A percentile compares a stretch with the other conserved stretches of the same genome.
Conservation (phyloP, 53 echinoderm and acorn worm genomes). For the Holothuria leucospilota region DNA sequence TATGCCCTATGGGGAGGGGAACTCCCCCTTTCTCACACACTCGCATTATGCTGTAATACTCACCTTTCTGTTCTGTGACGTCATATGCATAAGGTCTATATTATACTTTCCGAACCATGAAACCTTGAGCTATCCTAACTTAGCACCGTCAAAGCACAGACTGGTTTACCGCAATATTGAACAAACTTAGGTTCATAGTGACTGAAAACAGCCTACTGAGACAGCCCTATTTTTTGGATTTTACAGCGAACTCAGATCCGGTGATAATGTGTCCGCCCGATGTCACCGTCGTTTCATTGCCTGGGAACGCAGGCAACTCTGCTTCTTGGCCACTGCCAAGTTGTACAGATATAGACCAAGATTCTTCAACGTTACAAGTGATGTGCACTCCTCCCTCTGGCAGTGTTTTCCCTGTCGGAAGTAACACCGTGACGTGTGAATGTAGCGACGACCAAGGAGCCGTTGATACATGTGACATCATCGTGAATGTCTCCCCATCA, state of each 20-base stretch:
- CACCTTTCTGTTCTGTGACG: too few species aligned
- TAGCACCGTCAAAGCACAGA: too few species aligned
- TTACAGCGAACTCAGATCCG: conserved; percentile 10
- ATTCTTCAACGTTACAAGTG: conserved; percentile 5
- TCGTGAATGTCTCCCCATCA: neutral
- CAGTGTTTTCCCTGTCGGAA: conserved; percentile 9
- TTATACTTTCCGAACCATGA: too few species aligned
- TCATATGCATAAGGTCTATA: too few species aligned
- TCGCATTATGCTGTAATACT: too few species aligned
- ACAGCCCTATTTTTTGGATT: too few species aligned
- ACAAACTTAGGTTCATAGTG: too few species aligned
- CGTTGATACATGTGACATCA: neutral
- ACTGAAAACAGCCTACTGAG: too few species aligned
- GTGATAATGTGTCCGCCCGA: conserved; percentile 3
- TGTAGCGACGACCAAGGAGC: conserved; percentile 10
- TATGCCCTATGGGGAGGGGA: too few species aligned
- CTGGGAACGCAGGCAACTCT: conserved; percentile 11
- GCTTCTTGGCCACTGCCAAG: conserved; percentile 17
- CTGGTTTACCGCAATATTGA: too few species aligned
- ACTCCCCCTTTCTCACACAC: too few species aligned
- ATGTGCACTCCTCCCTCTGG: conserved; percentile 4
- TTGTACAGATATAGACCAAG: conserved; percentile 27
- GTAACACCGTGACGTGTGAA: neutral
- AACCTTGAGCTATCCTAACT: too few species aligned
- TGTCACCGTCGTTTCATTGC: conserved; percentile 1